Evolutionary conservation across 1,140 invertebrate genomes (phyloP).

Genomic region (Probaryconus sp.): DNA sequence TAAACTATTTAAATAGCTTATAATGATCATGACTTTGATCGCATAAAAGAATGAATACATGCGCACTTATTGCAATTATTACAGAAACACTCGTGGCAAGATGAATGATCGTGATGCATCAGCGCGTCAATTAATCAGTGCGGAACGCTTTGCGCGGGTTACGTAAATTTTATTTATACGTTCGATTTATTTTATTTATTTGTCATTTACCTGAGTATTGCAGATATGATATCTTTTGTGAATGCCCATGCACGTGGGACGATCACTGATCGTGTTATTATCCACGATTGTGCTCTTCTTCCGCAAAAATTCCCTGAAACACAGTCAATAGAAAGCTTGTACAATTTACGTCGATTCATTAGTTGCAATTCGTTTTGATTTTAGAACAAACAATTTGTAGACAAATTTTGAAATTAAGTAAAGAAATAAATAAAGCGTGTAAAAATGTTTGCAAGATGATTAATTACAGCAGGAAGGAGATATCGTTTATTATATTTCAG

Average conservation of each 20-base stretch:
- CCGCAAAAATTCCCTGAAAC: constrained; percentile 68
- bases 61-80: constrained; percentile 48
- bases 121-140: constrained; percentile 53
- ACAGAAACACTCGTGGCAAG: constrained; percentile 38
- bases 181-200: constrained; percentile 21
- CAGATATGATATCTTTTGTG: constrained; percentile 85
- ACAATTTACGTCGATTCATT: too few species aligned
- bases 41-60: constrained; percentile 28
- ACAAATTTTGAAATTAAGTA: too few species aligned
- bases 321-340: constrained; percentile 1
- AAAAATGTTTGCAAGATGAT: too few species aligned
- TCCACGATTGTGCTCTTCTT: constrained; percentile 67
- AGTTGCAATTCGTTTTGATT: too few species aligned
- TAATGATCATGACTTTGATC: constrained; percentile 21
- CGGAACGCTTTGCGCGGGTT: constrained; percentile 47
- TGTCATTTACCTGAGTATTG: constrained; percentile 82
- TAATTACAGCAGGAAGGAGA: too few species aligned
- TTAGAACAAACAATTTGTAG: too few species aligned
- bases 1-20: too few species aligned
- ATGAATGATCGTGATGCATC: constrained; percentile 44
- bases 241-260: constrained; percentile 81
- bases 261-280: constrained; percentile 63
- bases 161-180: constrained; percentile 32
- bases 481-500: constrained; percentile 46
- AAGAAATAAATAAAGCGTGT: too few species aligned